Evolutionary conservation across 2,888 invertebrate genomes (phyloP).

Genomic region (Latrodectus hesperus): DNA sequence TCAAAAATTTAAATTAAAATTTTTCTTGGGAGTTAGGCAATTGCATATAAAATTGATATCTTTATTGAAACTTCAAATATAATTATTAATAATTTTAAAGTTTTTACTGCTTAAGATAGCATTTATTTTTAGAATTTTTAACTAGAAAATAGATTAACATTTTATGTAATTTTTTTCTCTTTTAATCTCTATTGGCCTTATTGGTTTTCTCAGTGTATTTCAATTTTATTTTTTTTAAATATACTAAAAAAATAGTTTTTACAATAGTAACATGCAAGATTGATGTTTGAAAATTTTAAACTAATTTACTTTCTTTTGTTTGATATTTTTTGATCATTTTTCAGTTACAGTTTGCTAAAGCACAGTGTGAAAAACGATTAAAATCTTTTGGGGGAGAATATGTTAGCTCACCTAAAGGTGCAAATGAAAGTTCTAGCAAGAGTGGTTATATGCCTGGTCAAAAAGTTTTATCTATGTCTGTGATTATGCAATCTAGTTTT

Average conservation of each 20-base stretch:
- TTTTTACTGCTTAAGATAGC: too few relatives aligned
- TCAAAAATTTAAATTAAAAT: too few relatives aligned
- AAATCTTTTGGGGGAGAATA: conserved; percentile 84
- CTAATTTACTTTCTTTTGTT: background rate
- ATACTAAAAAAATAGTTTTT: background rate
- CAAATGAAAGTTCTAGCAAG: conserved; percentile 57
- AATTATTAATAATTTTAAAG: too few relatives aligned
- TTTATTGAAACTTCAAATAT: too few relatives aligned
- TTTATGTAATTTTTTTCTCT: too few relatives aligned
- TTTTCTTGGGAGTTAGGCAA: too few relatives aligned
- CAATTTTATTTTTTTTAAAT: background rate
- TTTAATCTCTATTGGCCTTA: too few relatives aligned
- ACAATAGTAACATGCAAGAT: background rate
- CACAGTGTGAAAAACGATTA: conserved; percentile 86
- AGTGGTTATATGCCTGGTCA: conserved; percentile 71
- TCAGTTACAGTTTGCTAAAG: conserved; percentile 86
- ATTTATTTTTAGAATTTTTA: too few relatives aligned
- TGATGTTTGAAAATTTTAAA: background rate
- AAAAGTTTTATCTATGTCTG: conserved; percentile 81
- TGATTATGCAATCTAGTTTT: conserved; percentile 85
- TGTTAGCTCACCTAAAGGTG: conserved; percentile 63
- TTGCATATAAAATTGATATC: too few relatives aligned
- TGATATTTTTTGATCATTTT: conserved; percentile 8
- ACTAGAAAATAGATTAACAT: too few relatives aligned
- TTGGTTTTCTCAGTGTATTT: too few relatives aligned